Percentiles rank a stretch among this genome's conserved stretches.
phyloP scores from a whole-genome alignment of 2,797 vertebrate genomes.

The Lepidocolaptes lacrymiger region DNA sequence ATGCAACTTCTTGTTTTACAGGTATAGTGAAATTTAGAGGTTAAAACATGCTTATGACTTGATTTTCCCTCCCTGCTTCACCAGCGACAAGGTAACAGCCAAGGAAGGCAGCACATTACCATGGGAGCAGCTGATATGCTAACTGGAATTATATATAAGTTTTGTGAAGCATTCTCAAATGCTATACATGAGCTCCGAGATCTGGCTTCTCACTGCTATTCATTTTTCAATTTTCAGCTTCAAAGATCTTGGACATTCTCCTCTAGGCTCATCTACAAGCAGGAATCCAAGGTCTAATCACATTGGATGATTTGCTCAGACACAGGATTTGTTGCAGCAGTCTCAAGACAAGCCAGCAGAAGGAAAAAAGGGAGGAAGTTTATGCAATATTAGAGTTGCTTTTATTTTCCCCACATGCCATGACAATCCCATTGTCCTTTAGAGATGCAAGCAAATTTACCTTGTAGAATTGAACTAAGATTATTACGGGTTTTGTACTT shows the following conservation, averaged over 20 bases:
- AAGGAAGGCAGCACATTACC: conserved; percentile 3
- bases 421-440: conserved; percentile 48
- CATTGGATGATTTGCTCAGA: conserved; percentile 40
- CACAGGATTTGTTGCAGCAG: conserved; percentile 46
- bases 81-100: background rate
- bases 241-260: conserved; percentile 63
- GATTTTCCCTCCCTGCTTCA: conserved; percentile 57
- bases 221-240: conserved; percentile 72
- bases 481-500: background rate
- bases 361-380: background rate
- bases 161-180: conserved; percentile 35
- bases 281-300: conserved; percentile 62
- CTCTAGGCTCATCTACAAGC: conserved; percentile 64
- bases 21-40: conserved; percentile 45
- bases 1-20: conserved; percentile 60
- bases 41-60: conserved; percentile 33
- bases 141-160: conserved; percentile 33
- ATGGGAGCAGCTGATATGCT: conserved; percentile 27
- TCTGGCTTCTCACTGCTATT: conserved; percentile 46
- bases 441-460: conserved; percentile 44
- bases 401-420: conserved; percentile 25
- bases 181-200: background rate
- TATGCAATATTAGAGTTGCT: background rate
- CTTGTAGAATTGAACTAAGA: conserved; percentile 1
- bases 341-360: conserved; percentile 16